Conservation (phyloP, 2,113 vertebrate species). For the Gavia stellata region DNA sequence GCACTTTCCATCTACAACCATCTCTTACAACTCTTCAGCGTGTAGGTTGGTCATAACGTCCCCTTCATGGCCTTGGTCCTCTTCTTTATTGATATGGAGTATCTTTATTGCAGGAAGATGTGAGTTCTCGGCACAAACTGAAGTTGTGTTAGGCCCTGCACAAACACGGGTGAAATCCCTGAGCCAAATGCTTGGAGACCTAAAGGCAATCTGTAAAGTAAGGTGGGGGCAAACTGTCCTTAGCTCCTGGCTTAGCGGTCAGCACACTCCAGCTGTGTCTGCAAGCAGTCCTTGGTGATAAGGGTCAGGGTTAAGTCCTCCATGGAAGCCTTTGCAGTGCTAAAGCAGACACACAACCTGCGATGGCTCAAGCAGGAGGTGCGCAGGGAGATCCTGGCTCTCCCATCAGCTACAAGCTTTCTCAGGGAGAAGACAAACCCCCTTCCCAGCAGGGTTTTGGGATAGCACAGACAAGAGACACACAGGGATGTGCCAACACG, state of each 20-base stretch:
- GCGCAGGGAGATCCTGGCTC: not conserved
- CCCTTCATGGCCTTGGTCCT: not conserved
- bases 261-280: not conserved
- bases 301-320: not conserved
- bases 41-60: accelerated
- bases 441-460: not conserved
- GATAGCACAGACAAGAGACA: not conserved
- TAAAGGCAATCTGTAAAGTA: not conserved
- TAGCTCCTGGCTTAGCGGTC: not conserved
- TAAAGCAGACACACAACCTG: not conserved
- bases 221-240: not conserved
- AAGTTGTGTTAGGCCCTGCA: not conserved
- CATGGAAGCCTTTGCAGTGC: not conserved
- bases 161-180: not conserved
- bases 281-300: not conserved
- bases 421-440: not conserved
- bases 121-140: not conserved
- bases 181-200: not conserved
- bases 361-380: not conserved
- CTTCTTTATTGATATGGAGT: not conserved
- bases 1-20: not conserved
- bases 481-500: accelerated
- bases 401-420: not conserved
- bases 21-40: not conserved
- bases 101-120: not conserved